These are phyloP conservation scores for Psephotus haematonotus DNA, from an alignment of 2,113 vertebrate genomes.

Conservation along the genomic window DNA sequence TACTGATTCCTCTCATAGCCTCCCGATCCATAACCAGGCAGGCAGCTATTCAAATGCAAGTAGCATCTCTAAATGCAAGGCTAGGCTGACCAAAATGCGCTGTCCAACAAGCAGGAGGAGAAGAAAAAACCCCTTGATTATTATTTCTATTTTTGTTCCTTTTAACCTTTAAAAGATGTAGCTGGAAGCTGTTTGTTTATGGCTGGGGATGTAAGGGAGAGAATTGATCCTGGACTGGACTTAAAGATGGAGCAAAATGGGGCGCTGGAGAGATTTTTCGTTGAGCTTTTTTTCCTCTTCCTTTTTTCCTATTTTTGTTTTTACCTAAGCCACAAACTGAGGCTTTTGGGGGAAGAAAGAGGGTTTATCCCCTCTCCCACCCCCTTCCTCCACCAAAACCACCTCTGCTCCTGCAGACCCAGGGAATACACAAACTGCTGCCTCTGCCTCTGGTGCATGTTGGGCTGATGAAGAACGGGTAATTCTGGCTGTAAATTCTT, in stretches of 20 bases:
- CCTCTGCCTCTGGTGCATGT: constrained; percentile 33
- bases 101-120: constrained; percentile 53
- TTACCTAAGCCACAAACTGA: constrained; percentile 48
- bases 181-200: constrained; percentile 76
- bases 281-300: not conserved
- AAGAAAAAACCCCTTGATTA: constrained; percentile 63
- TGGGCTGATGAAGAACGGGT: constrained; percentile 56
- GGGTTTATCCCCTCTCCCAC: constrained; percentile 31
- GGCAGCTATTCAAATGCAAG: constrained; percentile 94
- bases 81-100: constrained; percentile 77
- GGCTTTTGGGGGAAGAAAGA: constrained; percentile 17
- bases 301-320: constrained; percentile 47
- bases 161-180: constrained; percentile 67
- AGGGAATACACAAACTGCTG: constrained; percentile 43
- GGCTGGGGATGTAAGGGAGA: constrained; percentile 70
- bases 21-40: constrained; percentile 90
- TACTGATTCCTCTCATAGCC: constrained; percentile 96
- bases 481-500: constrained; percentile 66
- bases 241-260: constrained; percentile 70
- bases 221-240: constrained; percentile 72
- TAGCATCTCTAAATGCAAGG: constrained; percentile 85
- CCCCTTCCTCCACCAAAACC: not conserved
- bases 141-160: constrained; percentile 63
- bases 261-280: constrained; percentile 67
- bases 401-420: constrained; percentile 15